phyloP scores from a whole-genome alignment of 2,888 invertebrate species.

The Rhimphoctona megacephalus region DNA sequence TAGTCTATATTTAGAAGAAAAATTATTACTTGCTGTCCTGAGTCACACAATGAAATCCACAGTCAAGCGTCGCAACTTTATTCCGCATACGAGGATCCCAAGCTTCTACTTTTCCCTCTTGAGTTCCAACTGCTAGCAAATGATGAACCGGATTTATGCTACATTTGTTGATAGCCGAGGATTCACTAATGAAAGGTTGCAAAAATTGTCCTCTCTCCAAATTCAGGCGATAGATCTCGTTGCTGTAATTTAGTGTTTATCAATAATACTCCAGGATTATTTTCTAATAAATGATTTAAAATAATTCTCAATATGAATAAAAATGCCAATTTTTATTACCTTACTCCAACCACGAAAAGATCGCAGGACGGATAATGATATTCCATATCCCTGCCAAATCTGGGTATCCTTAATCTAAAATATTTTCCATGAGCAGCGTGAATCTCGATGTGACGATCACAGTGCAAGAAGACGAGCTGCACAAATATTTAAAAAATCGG shows the following conservation, averaged over 20 bases:
- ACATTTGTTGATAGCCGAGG: slow-evolving; percentile 92
- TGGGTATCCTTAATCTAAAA: slow-evolving; percentile 95
- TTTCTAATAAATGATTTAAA: background rate
- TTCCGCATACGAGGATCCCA: slow-evolving; percentile 96
- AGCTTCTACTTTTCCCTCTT: slow-evolving; percentile 96
- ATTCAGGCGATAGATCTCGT: slow-evolving; percentile 97
- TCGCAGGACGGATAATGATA: slow-evolving; percentile 96
- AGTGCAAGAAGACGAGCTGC: slow-evolving; percentile 95
- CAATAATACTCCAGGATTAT: background rate
- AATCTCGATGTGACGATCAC: slow-evolving; percentile 97
- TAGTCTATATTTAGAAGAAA: background rate
- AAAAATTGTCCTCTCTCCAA: slow-evolving; percentile 98
- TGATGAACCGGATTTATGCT: slow-evolving; percentile 95
- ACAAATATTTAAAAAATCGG: slow-evolving; percentile 26
- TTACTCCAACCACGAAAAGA: slow-evolving; percentile 95
- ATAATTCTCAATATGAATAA: background rate
- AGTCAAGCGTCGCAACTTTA: slow-evolving; percentile 93
- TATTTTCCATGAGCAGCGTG: slow-evolving; percentile 97
- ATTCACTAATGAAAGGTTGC: slow-evolving; percentile 92
- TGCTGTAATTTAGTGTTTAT: slow-evolving; percentile 85
- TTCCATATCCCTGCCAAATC: slow-evolving; percentile 97
- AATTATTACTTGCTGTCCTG: slow-evolving; percentile 86
- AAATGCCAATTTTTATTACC: slow-evolving; percentile 85
- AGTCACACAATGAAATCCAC: slow-evolving; percentile 89
- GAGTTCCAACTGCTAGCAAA: slow-evolving; percentile 93